Conservation (phyloP, 2,888 invertebrate species). For the Actias luna region DNA sequence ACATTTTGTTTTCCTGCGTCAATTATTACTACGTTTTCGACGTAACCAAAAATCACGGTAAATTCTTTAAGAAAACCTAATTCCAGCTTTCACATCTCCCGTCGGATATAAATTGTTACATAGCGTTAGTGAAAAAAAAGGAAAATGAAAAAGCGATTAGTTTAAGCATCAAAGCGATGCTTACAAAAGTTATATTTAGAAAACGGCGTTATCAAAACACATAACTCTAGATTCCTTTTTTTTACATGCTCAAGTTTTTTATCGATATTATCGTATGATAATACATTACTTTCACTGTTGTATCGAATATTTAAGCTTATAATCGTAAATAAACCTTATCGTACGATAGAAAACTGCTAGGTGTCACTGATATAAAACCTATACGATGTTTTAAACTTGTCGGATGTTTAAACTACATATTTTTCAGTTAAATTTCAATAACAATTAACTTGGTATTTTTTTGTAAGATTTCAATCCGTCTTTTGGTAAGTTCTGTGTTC, state of each 20-base stretch:
- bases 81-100: background rate
- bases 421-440: too few relatives aligned
- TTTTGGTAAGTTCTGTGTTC: too few relatives aligned
- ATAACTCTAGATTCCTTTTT: background rate
- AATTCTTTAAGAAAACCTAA: background rate
- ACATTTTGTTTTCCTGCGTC: background rate
- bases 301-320: too few relatives aligned
- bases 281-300: background rate
- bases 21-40: background rate
- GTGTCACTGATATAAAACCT: too few relatives aligned
- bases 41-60: background rate
- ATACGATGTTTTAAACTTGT: too few relatives aligned
- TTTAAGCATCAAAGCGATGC: background rate
- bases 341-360: too few relatives aligned
- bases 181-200: background rate
- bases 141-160: background rate
- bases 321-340: too few relatives aligned
- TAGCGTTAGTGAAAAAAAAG: background rate
- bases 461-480: too few relatives aligned
- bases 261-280: background rate
- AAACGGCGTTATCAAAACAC: background rate
- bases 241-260: background rate
- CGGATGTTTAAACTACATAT: too few relatives aligned
- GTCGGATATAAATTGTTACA: background rate
- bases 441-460: too few relatives aligned